Conservation (phyloP, 2,113 vertebrate genomes). For the Brachypteracias leptosomus region DNA sequence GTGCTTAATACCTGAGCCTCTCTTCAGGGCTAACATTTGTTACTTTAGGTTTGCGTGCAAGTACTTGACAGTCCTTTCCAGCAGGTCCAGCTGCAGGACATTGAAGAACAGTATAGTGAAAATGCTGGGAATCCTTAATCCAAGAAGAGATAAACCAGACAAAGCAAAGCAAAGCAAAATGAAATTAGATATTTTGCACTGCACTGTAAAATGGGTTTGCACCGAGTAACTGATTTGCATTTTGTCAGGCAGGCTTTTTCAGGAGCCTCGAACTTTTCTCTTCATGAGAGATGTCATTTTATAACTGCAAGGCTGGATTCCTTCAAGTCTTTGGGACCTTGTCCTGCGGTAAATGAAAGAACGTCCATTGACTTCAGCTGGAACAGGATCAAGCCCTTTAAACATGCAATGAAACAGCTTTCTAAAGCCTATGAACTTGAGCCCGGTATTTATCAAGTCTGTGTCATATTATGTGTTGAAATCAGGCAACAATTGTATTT, state of each 20-base stretch:
- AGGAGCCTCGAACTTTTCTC: not conserved
- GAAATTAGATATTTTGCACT: not conserved
- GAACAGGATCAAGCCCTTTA: slow-evolving; percentile 43
- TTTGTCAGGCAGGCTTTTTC: not conserved
- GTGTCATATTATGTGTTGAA: slow-evolving; percentile 47
- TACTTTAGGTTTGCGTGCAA: not conserved
- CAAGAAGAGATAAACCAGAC: not conserved
- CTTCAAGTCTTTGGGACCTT: slow-evolving; percentile 3
- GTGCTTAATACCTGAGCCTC: not conserved
- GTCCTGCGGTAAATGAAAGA: not conserved
- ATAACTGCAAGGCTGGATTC: not conserved
- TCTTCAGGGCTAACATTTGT: not conserved
- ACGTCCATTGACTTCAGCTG: slow-evolving; percentile 37
- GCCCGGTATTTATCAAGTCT: slow-evolving; percentile 38
- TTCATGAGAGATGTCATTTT: not conserved
- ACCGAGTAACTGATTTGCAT: not conserved
- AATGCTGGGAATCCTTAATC: not conserved
- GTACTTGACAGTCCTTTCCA: not conserved
- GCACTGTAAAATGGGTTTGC: not conserved
- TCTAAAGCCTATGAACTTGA: slow-evolving; percentile 48
- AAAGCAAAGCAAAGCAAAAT: not conserved
- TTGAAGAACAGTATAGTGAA: not conserved
- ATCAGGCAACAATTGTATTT: slow-evolving; percentile 52
- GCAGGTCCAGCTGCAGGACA: not conserved
- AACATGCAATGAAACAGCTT: slow-evolving; percentile 9